Conservation (phyloP, 2,888 invertebrate species). For the Drosophila putrida region DNA sequence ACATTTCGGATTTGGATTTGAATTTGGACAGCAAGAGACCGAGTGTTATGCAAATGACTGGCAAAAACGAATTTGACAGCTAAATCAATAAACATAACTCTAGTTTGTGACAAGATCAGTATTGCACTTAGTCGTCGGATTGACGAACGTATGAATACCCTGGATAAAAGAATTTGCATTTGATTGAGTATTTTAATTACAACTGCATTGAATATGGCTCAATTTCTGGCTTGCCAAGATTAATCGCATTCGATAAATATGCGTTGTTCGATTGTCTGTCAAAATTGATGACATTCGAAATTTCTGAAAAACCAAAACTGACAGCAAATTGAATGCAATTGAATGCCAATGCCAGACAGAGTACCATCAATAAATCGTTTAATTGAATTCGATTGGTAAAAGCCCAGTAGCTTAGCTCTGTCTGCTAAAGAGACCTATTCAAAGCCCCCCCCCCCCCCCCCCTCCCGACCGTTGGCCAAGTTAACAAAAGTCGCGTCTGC, state of each 20-base stretch:
- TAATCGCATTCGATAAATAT: constrained; percentile 2
- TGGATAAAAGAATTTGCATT: constrained; percentile 48
- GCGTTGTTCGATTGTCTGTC: constrained; percentile 29
- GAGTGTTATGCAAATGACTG: constrained; percentile 60
- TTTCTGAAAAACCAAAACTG: constrained; percentile 31
- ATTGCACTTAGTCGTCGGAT: constrained; percentile 54
- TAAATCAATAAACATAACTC: constrained; percentile 79
- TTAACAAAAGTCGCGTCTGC: constrained; percentile 23
- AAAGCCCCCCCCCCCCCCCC: constrained; percentile 1
- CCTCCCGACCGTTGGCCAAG: constrained; percentile 13
- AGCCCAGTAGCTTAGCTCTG: constrained; percentile 66
- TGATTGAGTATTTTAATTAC: constrained; percentile 56
- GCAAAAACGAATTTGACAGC: constrained; percentile 67
- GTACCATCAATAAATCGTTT: constrained; percentile 62
- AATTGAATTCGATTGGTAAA: constrained; percentile 67
- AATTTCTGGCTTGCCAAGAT: constrained; percentile 32
- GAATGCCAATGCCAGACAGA: constrained; percentile 74
- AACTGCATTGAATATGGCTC: constrained; percentile 43
- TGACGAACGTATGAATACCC: constrained; percentile 1
- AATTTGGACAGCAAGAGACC: constrained; percentile 3
- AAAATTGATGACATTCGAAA: constrained; percentile 51
- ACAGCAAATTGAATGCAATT: constrained; percentile 69
- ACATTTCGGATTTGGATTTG: background rate
- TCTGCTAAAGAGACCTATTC: constrained; percentile 17
- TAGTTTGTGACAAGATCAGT: constrained; percentile 58